Evolutionary conservation across 1,140 invertebrate species (phyloP).

Genomic region (Belonocnema kinseyi): DNA sequence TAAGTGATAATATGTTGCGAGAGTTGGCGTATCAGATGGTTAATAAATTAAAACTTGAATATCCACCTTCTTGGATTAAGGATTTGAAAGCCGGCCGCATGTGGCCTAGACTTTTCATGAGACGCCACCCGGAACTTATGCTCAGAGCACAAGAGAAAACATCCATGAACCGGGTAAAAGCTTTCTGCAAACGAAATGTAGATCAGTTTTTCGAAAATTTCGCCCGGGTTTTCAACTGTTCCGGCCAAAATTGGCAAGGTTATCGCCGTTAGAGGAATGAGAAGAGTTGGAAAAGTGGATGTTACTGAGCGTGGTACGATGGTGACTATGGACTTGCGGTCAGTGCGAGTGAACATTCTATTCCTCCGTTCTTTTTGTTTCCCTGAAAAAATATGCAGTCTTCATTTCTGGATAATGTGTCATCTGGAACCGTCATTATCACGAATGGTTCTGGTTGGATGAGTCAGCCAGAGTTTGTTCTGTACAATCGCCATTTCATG

Average conservation of each 20-base stretch:
- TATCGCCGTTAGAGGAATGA: too few relatives aligned
- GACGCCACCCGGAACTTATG: background rate
- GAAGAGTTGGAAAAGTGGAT: background rate
- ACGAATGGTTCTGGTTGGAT: too few relatives aligned
- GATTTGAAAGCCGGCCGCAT: background rate
- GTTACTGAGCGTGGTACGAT: conserved; percentile 1
- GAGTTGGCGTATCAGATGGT: background rate
- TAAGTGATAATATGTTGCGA: background rate
- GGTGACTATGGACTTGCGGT: background rate
- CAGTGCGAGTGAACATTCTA: conserved; percentile 49
- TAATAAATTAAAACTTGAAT: background rate
- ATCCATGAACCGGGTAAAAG: too few relatives aligned
- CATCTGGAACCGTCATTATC: too few relatives aligned
- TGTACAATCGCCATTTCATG: too few relatives aligned
- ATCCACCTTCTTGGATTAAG: background rate
- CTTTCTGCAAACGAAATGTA: background rate
- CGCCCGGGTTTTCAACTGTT: background rate
- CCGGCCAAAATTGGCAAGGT: too few relatives aligned
- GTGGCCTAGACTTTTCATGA: background rate
- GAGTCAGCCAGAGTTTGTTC: too few relatives aligned
- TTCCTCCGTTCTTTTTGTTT: background rate
- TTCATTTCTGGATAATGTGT: too few relatives aligned
- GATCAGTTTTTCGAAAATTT: background rate
- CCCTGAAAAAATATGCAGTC: too few relatives aligned
- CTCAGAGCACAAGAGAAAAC: too few relatives aligned